Evolutionary conservation across 2,888 invertebrate species (phyloP).

Genomic region (Deilephila porcellus): DNA sequence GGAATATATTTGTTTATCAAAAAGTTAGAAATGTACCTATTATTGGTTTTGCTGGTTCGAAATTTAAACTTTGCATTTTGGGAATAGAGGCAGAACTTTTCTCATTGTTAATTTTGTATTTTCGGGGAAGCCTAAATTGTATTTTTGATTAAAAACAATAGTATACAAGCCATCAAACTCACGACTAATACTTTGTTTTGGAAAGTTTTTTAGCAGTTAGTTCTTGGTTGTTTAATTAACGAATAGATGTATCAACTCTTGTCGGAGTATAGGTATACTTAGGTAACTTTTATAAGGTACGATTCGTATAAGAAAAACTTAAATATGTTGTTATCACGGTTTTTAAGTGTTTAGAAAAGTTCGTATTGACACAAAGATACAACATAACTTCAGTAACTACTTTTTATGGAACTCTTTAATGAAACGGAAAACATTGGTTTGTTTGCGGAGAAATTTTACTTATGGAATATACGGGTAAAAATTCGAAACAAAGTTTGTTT

Average conservation of each 20-base stretch:
- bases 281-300: too few relatives aligned
- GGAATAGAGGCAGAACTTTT: not conserved
- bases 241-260: not conserved
- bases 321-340: not conserved
- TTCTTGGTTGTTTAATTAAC: not conserved
- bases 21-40: not conserved
- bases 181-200: not conserved
- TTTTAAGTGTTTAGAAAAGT: not conserved
- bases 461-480: not conserved
- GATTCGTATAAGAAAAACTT: too few relatives aligned
- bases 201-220: not conserved
- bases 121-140: not conserved
- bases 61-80: not conserved
- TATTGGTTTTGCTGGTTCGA: not conserved
- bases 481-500: conserved; percentile 2
- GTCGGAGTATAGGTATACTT: too few relatives aligned
- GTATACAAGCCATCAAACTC: not conserved
- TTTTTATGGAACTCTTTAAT: not conserved
- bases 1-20: not conserved
- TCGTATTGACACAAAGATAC: not conserved
- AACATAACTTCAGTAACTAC: not conserved
- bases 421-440: too few relatives aligned
- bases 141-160: not conserved
- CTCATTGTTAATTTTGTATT: not conserved
- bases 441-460: not conserved